Evolutionary conservation across 2,797 vertebrate genomes (phyloP), one percentile per base, ranked within the genome.

Genomic region (Varecia variegata): DNA sequence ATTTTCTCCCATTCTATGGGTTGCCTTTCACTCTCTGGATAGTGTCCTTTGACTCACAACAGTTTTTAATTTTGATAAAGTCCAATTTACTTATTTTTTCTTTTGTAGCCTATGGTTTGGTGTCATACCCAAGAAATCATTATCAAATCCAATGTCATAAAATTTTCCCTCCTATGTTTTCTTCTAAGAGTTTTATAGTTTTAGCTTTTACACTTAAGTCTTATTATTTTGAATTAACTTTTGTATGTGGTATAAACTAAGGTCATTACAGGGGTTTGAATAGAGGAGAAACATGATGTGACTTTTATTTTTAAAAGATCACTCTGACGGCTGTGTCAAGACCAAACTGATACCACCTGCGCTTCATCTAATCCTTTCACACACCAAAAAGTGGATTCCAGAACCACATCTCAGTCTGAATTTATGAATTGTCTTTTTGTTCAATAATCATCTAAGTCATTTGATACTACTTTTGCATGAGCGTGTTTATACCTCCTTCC

Each of bases 281-380:
- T 23, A 83, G 30, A 94, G n/a, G 9, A 83, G 60, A 95, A 95
- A 58, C 20, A 71, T 40, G n/a, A 88, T 54, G 52, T 84, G 86
- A 87, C 21, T 89, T 95, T 20, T 80, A 89, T 91, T 82, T 94
- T 93, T 85, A n/a, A 86, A 93, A 89, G 88, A 40, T 70, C 38
- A 21, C 13, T 88, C 83, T 86, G 12, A 17, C 9, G 0, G 32
- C 32, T 47, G 11, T 89, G 23, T n/a, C 82, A 71, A 45, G 38
- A 88, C 7, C 25, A 92, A 87, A 67, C 18, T 35, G 15, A 25
- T 54, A 35, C n/a, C 83, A 87, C 21, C 43, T 94, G 45, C 58
- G 40, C 52, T 74, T 35, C 40, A 32, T 79, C 70, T 25, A 62
- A 14, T 83, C 21, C 25, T 84, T 79, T 88, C n/a, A 80, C 20